Evolutionary conservation across 2,113 vertebrate genomes (phyloP).

Genomic region (Glaucomys volans): DNA sequence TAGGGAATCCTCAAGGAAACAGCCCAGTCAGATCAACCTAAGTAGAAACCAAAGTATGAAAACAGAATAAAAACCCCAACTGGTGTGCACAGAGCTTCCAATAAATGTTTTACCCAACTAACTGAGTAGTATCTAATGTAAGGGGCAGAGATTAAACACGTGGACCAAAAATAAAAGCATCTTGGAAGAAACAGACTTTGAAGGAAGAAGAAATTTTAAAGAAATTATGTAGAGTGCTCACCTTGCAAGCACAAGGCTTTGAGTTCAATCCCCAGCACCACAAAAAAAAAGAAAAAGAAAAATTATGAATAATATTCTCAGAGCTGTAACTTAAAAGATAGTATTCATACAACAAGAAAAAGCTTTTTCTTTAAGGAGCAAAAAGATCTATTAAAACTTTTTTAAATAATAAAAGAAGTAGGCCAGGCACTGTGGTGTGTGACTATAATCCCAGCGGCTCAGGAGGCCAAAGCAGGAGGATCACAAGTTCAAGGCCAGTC

Average conservation of each 20-base stretch:
- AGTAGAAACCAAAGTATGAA: background rate
- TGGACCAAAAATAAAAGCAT: background rate
- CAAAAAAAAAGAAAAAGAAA: background rate
- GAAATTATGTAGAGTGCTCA: too few relatives aligned
- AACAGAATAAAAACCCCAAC: background rate
- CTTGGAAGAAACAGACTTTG: background rate
- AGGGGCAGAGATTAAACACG: background rate
- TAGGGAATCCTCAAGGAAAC: background rate
- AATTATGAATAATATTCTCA: background rate
- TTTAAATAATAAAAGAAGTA: background rate
- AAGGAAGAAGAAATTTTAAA: background rate
- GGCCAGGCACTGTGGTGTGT: too few relatives aligned
- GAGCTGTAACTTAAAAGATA: background rate
- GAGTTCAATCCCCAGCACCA: too few relatives aligned
- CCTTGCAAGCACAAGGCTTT: too few relatives aligned
- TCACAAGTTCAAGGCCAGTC: too few relatives aligned
- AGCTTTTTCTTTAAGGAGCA: background rate
- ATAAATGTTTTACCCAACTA: background rate
- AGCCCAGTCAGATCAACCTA: background rate
- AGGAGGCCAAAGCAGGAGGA: background rate
- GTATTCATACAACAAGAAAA: background rate
- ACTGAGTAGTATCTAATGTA: background rate
- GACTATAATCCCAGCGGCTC: too few relatives aligned
- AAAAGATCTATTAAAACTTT: background rate
- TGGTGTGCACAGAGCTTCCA: background rate